Conservation (phyloP, 2,888 invertebrate genomes). For the Standfussiana lucernea region DNA sequence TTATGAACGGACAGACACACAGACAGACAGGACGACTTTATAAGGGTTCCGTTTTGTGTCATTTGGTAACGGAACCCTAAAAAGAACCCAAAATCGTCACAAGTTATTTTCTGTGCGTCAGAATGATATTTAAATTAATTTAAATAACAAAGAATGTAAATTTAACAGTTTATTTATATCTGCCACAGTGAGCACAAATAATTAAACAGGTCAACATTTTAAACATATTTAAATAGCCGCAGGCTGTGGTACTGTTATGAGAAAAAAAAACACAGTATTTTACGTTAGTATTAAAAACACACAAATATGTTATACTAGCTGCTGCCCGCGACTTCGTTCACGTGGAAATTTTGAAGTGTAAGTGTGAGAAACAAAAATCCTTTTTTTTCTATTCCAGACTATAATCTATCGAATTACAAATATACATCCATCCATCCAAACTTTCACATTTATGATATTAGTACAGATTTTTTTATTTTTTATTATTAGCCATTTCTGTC, state of each 20-base stretch:
- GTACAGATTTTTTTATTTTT: too few species aligned
- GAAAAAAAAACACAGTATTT: neutral
- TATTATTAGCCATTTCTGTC: too few species aligned
- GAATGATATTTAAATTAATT: constrained; percentile 5
- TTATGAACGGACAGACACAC: too few species aligned
- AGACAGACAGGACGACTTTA: neutral
- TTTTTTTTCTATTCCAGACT: too few species aligned
- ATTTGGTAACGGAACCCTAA: neutral
- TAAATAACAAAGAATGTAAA: neutral
- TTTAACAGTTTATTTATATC: neutral
- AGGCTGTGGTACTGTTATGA: neutral
- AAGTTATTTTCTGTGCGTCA: neutral
- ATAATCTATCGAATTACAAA: too few species aligned
- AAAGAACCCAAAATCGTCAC: neutral
- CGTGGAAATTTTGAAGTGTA: too few species aligned
- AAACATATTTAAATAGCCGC: constrained; percentile 18
- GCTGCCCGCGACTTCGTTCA: too few species aligned
- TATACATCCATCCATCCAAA: too few species aligned
- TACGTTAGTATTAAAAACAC: constrained; percentile 1
- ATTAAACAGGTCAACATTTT: constrained; percentile 1
- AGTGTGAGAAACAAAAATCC: too few species aligned
- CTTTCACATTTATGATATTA: too few species aligned
- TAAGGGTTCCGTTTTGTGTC: neutral
- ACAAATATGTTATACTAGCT: neutral
- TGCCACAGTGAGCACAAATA: constrained; percentile 2